A percentile compares a stretch with the other conserved stretches of the same genome.
Conservation (phyloP, 2,113 vertebrate species). For the Sylvilagus bachmani region DNA sequence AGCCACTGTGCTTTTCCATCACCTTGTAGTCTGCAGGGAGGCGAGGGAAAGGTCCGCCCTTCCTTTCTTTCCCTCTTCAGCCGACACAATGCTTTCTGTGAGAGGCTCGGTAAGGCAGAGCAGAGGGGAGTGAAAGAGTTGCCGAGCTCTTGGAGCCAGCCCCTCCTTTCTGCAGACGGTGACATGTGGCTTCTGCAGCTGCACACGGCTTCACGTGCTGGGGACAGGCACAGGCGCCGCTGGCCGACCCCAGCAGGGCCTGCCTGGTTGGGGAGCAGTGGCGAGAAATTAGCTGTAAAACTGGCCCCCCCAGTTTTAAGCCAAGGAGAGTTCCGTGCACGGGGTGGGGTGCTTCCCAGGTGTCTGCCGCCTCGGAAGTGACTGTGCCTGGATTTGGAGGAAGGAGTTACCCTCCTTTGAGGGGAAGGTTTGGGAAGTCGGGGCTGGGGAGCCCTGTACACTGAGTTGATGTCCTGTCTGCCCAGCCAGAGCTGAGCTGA, state of each 20-base stretch:
- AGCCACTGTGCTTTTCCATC: constrained; percentile 70
- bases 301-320: neutral
- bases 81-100: constrained; percentile 80
- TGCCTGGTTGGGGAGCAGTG: neutral
- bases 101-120: constrained; percentile 74
- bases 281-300: constrained; percentile 15
- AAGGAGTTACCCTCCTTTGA: constrained; percentile 43
- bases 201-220: constrained; percentile 14
- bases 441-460: neutral
- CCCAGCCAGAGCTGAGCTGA: neutral
- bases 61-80: constrained; percentile 77
- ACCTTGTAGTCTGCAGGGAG: constrained; percentile 72
- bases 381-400: neutral
- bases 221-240: neutral
- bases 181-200: constrained; percentile 61
- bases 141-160: constrained; percentile 25
- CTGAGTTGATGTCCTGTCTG: constrained; percentile 12
- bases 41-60: constrained; percentile 71
- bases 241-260: neutral
- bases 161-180: constrained; percentile 55
- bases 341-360: neutral
- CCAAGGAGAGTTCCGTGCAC: neutral
- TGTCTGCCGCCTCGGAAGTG: neutral
- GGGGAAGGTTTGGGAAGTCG: constrained; percentile 4
- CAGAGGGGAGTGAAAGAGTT: constrained; percentile 67